These are phyloP conservation scores for Apantesis nais DNA, from an alignment of 2,888 invertebrate genomes.

Conservation along the genomic window DNA sequence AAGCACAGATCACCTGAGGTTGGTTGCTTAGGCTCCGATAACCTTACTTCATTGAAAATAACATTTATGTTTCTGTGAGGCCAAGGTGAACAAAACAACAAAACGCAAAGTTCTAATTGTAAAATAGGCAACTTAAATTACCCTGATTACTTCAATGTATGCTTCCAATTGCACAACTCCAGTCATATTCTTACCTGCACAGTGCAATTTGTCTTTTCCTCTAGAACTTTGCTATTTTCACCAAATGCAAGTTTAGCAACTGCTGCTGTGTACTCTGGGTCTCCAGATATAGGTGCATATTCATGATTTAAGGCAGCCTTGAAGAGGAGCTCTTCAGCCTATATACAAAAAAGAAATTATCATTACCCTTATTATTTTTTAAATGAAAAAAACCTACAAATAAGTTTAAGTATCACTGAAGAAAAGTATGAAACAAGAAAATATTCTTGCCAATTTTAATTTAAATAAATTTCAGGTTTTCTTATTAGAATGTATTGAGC, in stretches of 20 bases:
- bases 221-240: slow-evolving; percentile 88
- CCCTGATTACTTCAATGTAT: not conserved
- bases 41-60: no score
- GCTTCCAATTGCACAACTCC: not conserved
- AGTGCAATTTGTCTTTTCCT: slow-evolving; percentile 89
- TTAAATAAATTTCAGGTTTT: not conserved
- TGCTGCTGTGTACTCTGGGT: slow-evolving; percentile 92
- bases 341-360: not conserved
- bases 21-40: no score
- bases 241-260: slow-evolving; percentile 96
- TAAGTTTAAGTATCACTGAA: not conserved
- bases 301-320: slow-evolving; percentile 94
- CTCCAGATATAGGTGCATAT: slow-evolving; percentile 96
- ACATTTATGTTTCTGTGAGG: no score
- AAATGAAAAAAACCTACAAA: not conserved
- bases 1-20: no score
- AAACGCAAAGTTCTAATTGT: not conserved
- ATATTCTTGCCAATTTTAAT: not conserved
- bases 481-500: not conserved
- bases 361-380: not conserved
- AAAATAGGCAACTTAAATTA: not conserved
- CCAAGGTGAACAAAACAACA: no score
- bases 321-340: slow-evolving; percentile 93
- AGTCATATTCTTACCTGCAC: slow-evolving; percentile 86
- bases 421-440: not conserved